Evolutionary conservation across 1,140 invertebrate genomes (phyloP), one percentile per base, ranked within the genome.

Genomic region (Sarcophaga peregrina): DNA sequence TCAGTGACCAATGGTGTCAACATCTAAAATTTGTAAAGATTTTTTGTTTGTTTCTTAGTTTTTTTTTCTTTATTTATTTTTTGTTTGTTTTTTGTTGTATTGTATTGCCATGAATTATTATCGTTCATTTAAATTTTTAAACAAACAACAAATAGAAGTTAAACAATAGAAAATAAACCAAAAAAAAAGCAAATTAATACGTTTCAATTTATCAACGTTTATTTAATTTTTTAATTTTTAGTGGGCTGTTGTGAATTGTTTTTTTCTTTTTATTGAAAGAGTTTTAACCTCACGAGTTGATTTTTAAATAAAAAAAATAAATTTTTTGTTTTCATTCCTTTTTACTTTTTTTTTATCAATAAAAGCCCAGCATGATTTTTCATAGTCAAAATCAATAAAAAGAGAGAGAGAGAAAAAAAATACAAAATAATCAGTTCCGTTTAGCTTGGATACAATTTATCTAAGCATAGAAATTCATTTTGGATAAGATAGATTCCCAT

Each of bases 281-380:
- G 62, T 20, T 68, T 68, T 20, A 20, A 68, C 15, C 17, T 9
- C 62, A 68, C 62, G 62, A 68, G 62, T 58, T 58, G 54, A 58
- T 13, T 58, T 58, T 58, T n/a, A 58, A 58, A 8, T 13, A 13
- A n/a, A 13, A 58, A 58, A 58, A 58, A 37, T 37, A n/a, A n/a
- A n/a, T n/a, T n/a, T n/a, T n/a, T n/a, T n/a, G n/a, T n/a, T n/a
- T n/a, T n/a, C n/a, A 58, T 11, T 58, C n/a, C n/a, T 58, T 15
- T 58, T 4, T 58, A 58, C 5, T 58, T 58, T 58, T 58, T 13
- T 11, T 46, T 58, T 13, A 9, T 46, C 37, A 81, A 37, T 37
- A 37, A 82, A 82, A 72, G 74, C 83, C 84, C 82, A 87, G 84
- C 87, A 89, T 89, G 87, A 88, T 86, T 88, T 82, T 37, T 37